These are phyloP conservation scores for Parapristionchus giblindavisi DNA, from an alignment of 2,888 invertebrate species.

Conservation along the genomic window DNA sequence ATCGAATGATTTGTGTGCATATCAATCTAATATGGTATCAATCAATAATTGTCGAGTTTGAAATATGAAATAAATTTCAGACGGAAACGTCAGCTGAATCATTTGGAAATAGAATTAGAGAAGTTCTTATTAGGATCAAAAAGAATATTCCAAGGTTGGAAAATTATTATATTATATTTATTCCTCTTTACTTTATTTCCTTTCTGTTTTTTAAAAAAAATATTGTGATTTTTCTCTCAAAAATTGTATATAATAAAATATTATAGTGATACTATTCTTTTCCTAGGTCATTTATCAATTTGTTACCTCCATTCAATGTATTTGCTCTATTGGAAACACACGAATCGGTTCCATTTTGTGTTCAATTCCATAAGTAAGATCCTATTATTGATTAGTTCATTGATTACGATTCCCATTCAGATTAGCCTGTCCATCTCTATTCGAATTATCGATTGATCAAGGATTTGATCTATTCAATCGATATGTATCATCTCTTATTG, in stretches of 20 bases:
- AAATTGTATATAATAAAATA: not conserved
- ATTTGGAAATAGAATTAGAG: constrained; percentile 2
- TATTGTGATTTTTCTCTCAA: not conserved
- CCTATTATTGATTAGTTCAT: not conserved
- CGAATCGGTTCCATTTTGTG: constrained; percentile 45
- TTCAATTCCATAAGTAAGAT: constrained; percentile 46
- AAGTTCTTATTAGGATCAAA: not conserved
- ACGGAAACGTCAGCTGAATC: constrained; percentile 16
- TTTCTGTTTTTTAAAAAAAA: not conserved
- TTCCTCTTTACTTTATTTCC: not conserved
- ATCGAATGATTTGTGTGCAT: constrained; percentile 29
- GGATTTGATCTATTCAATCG: not conserved
- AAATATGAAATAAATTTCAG: constrained; percentile 6
- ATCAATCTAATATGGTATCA: constrained; percentile 12
- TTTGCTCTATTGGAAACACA: constrained; percentile 47
- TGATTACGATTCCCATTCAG: constrained; percentile 38
- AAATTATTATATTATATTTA: not conserved
- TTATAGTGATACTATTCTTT: constrained; percentile 12
- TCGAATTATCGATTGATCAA: constrained; percentile 40
- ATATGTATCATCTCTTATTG: not conserved
- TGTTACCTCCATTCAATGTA: constrained; percentile 53
- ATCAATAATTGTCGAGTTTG: not conserved
- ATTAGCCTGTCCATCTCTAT: constrained; percentile 46
- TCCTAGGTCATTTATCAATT: constrained; percentile 48
- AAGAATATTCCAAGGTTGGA: constrained; percentile 22